Conservation (phyloP, 1,140 invertebrate genomes). For the Eumeta japonica region DNA sequence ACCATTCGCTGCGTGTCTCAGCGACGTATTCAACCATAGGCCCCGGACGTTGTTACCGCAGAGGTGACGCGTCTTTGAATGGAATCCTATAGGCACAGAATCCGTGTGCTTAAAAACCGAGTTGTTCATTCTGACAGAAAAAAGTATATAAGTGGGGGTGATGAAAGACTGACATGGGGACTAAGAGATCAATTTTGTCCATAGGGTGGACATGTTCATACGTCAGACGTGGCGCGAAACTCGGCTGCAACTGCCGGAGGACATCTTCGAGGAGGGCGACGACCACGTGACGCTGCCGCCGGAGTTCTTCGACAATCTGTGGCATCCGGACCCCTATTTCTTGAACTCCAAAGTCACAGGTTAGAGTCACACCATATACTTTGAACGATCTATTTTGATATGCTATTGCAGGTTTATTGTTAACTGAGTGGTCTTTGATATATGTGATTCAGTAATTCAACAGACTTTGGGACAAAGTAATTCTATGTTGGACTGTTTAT, state of each 20-base stretch:
- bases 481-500: too few relatives aligned
- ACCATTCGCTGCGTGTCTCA: too few relatives aligned
- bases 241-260: constrained; percentile 68
- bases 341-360: constrained; percentile 81
- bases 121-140: too few relatives aligned
- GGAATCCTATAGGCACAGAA: too few relatives aligned
- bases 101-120: too few relatives aligned
- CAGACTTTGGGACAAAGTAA: too few relatives aligned
- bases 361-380: constrained; percentile 33
- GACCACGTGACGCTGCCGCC: constrained; percentile 76
- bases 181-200: constrained; percentile 14
- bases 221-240: constrained; percentile 78
- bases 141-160: too few relatives aligned
- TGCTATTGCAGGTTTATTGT: constrained; percentile 8
- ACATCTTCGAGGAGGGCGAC: constrained; percentile 75
- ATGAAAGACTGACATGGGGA: background rate
- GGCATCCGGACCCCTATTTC: constrained; percentile 86
- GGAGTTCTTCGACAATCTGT: constrained; percentile 78
- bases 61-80: too few relatives aligned
- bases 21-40: too few relatives aligned
- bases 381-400: background rate
- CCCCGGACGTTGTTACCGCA: too few relatives aligned
- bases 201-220: constrained; percentile 81
- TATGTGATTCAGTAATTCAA: too few relatives aligned
- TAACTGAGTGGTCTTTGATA: constrained; percentile 6